Percentiles rank a stretch among this genome's conserved stretches.
phyloP scores from a whole-genome alignment of 2,797 vertebrate genomes.

The Semaprochilodus insignis region DNA sequence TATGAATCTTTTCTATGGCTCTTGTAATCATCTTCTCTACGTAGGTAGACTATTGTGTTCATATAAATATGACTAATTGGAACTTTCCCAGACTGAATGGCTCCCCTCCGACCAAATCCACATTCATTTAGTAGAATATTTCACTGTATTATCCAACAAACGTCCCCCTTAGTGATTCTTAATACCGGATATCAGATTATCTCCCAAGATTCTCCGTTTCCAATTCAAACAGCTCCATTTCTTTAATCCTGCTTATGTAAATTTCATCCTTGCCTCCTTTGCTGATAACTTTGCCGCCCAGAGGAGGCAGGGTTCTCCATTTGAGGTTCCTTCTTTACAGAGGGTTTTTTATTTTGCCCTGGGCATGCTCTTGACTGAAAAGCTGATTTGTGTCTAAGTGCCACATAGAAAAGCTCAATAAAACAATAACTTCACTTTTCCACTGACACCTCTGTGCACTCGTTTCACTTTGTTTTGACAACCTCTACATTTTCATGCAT shows the following conservation, averaged over 20 bases:
- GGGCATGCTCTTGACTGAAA: background rate
- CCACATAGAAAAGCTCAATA: background rate
- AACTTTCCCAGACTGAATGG: too few species aligned
- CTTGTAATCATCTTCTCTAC: too few species aligned
- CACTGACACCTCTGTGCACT: background rate
- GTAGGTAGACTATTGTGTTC: too few species aligned
- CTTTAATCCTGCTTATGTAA: conserved; percentile 14
- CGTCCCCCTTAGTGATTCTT: background rate
- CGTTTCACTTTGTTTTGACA: background rate
- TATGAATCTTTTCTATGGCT: too few species aligned
- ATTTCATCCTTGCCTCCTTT: background rate
- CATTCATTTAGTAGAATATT: background rate
- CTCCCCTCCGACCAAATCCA: too few species aligned
- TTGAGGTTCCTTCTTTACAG: background rate
- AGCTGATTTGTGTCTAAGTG: background rate
- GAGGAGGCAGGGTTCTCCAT: background rate
- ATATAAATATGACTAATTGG: background rate
- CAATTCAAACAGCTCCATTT: background rate
- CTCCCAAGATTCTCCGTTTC: background rate
- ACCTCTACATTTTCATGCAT: background rate
- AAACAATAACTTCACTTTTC: background rate
- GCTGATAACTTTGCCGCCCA: background rate
- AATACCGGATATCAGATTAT: conserved; percentile 1
- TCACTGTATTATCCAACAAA: background rate
- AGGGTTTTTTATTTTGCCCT: background rate